These are phyloP conservation scores for Sminthopsis crassicaudata DNA, from an alignment of 2,113 vertebrate species.

Conservation along the genomic window DNA sequence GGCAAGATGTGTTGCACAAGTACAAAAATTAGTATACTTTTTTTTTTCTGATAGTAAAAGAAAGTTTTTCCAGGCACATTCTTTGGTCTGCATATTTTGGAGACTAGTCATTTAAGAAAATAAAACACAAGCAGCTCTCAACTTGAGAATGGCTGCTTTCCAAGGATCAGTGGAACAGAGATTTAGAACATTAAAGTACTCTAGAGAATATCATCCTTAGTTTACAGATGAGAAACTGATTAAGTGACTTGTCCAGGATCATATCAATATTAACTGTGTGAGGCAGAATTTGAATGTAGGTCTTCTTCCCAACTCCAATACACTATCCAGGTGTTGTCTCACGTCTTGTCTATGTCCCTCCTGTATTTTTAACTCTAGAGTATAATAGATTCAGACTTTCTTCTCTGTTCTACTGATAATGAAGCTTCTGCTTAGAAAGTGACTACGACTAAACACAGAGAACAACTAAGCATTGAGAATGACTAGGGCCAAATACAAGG, in stretches of 20 bases:
- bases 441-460: neutral
- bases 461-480: neutral
- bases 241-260: neutral
- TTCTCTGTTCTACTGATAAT: neutral
- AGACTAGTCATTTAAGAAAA: slow-evolving; percentile 31
- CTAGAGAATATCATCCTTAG: neutral
- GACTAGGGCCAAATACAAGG: neutral
- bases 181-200: neutral
- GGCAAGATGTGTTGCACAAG: neutral
- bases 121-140: slow-evolving; percentile 11
- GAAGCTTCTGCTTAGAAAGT: neutral
- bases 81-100: slow-evolving; percentile 15
- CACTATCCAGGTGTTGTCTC: neutral
- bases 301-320: neutral
- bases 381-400: neutral
- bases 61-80: neutral
- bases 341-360: neutral
- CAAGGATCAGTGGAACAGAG: neutral
- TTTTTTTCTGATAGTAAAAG: neutral
- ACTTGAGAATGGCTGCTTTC: slow-evolving; percentile 28
- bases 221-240: neutral
- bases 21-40: neutral
- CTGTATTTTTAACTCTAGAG: neutral
- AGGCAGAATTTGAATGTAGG: neutral
- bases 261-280: neutral